These are phyloP conservation scores for Ctenopoma kingsleyae DNA, from an alignment of 2,797 vertebrate genomes.

Conservation along the genomic window DNA sequence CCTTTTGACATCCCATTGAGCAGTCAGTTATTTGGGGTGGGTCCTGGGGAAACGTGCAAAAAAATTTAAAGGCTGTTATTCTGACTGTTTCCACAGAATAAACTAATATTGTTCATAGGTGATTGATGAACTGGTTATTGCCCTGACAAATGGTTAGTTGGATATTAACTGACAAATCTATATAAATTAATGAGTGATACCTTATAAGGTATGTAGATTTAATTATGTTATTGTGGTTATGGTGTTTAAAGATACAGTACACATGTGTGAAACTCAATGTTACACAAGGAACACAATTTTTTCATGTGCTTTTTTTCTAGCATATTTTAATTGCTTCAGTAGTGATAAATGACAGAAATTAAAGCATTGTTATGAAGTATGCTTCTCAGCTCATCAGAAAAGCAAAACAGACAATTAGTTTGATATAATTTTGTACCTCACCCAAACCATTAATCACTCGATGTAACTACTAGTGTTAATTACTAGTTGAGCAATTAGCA, in stretches of 20 bases:
- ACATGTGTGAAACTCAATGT: not conserved
- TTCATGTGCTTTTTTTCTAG: no score
- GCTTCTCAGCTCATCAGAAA: not conserved
- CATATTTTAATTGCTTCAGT: not conserved
- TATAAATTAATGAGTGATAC: no score
- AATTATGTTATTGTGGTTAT: not conserved
- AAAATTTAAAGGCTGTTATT: slow-evolving; percentile 40
- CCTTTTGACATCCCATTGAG: slow-evolving; percentile 49
- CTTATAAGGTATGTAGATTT: not conserved
- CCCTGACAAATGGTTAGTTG: not conserved
- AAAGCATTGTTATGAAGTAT: not conserved
- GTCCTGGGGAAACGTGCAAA: slow-evolving; percentile 39
- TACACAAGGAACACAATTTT: not conserved
- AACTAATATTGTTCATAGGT: slow-evolving; percentile 16
- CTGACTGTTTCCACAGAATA: slow-evolving; percentile 14
- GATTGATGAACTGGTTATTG: slow-evolving; percentile 8
- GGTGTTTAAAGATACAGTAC: not conserved
- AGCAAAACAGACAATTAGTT: not conserved
- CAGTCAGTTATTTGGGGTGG: slow-evolving; percentile 53
- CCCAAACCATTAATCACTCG: not conserved
- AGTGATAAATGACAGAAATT: not conserved
- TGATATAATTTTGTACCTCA: not conserved
- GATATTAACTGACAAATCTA: not conserved
- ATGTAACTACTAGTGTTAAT: not conserved
- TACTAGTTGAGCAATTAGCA: not conserved